phyloP scores from a whole-genome alignment of 1,140 invertebrate genomes.

The Bombus cullumanus region DNA sequence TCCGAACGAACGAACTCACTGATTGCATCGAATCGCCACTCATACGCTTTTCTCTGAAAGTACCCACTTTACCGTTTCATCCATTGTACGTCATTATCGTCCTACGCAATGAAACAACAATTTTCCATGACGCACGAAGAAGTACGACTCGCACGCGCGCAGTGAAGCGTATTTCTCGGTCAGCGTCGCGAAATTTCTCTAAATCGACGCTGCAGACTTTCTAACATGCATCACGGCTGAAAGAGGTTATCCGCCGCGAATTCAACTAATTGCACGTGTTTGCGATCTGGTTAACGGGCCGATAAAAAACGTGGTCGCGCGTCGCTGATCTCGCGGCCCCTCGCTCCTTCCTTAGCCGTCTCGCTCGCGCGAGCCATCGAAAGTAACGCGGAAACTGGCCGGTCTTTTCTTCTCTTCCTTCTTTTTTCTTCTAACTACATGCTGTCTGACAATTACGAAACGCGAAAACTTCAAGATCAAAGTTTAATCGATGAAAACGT shows the following conservation, averaged over 20 bases:
- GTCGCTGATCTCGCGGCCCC: conserved; percentile 4
- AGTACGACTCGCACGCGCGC: background rate
- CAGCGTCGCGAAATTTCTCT: conserved; percentile 59
- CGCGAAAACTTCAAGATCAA: background rate
- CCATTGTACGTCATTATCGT: background rate
- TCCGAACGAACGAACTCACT: background rate
- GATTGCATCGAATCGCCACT: background rate
- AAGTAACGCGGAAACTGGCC: background rate
- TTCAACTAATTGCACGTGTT: conserved; percentile 53
- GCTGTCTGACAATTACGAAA: background rate
- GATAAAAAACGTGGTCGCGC: conserved; percentile 32
- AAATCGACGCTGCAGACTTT: conserved; percentile 44
- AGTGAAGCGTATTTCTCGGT: conserved; percentile 60
- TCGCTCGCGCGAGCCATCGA: conserved; percentile 9
- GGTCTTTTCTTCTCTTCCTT: background rate
- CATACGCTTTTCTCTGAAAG: background rate
- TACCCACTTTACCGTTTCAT: background rate
- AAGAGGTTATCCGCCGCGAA: conserved; percentile 58
- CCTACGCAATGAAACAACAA: background rate
- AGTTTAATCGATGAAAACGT: background rate
- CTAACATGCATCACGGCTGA: conserved; percentile 59
- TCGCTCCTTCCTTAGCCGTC: background rate
- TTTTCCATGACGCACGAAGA: background rate
- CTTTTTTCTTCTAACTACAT: background rate
- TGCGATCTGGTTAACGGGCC: conserved; percentile 39